Evolutionary conservation across 2,113 vertebrate genomes (phyloP), one percentile per base, ranked within the genome.

Genomic region (Oncorhynchus keta): DNA sequence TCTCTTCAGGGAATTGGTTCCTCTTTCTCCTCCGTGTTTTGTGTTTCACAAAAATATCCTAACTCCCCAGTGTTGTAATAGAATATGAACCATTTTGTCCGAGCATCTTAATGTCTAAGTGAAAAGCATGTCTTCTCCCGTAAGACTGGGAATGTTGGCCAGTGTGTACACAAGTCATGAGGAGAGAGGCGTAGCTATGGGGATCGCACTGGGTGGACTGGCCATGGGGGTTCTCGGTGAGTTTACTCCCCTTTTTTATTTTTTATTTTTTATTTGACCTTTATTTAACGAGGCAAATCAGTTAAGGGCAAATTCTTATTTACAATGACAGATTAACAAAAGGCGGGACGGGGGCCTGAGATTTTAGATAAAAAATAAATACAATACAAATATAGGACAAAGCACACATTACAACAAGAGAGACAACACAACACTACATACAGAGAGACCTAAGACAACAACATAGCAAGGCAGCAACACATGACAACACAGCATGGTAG

Each of bases 1-100:
- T 92, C 96, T 7, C 93, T 99, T 48, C 97, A 99, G 85, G 97
- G 97, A 39, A 84, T 98, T 6, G 97, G 97, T 39, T 98, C 97
- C 0, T 95, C 97, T 0, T 98, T 96, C 91, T 97, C 97, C 0
- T 96, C 96, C 0, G 96, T 64, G 28, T 76, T 20, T 57, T 76
- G 30, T 62, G 28, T 64, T 28, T 68, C 12, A 35, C 26, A 24
- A 4, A 13, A 39, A 4, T 26, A 9, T 0, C 9, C 12, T n/a
- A 26, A 14, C 3, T 67, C 22, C 65, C 4, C 24, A 26, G 65
- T 28, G 26, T 30, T 67, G 24, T n/a, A 64, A 64, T n/a, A 22
- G 62, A 64, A n/a, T 64, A 11, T 64, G 62, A 45, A 45, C 39
- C 39, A 45, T 45, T 45, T 45, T 12, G 39, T 45, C 2, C 3